phyloP scores from a whole-genome alignment of 2,888 invertebrate genomes.

The Metellina segmentata region DNA sequence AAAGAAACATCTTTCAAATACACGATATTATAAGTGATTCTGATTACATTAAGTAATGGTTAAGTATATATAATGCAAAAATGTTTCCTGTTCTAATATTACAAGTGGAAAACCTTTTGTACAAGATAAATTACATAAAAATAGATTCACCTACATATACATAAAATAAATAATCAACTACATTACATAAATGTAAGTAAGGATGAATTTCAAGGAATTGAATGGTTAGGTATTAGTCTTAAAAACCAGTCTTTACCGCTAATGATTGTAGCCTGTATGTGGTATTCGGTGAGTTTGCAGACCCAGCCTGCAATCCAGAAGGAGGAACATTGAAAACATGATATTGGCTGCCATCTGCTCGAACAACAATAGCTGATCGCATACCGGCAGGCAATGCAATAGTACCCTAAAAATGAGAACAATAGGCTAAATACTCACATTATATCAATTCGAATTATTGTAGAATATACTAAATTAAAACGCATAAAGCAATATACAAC shows the following conservation, averaged over 20 bases:
- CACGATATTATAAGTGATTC: too few relatives aligned
- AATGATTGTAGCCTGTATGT: conserved; percentile 92
- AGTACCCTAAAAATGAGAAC: conserved; percentile 73
- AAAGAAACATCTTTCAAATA: too few relatives aligned
- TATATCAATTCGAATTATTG: too few relatives aligned
- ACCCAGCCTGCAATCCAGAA: conserved; percentile 85
- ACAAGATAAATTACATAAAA: not conserved
- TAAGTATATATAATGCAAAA: too few relatives aligned
- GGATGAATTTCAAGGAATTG: too few relatives aligned
- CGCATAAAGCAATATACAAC: too few relatives aligned
- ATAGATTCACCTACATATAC: not conserved
- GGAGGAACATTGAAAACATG: conserved; percentile 92
- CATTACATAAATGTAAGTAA: too few relatives aligned
- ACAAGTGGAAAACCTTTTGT: not conserved
- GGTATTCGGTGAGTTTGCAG: conserved; percentile 81
- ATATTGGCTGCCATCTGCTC: conserved; percentile 98
- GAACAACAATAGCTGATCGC: conserved; percentile 93
- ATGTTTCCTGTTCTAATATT: too few relatives aligned
- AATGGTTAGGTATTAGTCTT: not conserved
- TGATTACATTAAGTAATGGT: too few relatives aligned
- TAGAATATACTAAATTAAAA: too few relatives aligned
- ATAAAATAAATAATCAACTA: not conserved
- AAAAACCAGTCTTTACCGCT: conserved; percentile 80
- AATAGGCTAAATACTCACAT: too few relatives aligned
- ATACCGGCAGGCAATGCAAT: conserved; percentile 91